Percentiles rank a stretch among this genome's conserved stretches.
These are phyloP conservation scores for Crotalus viridis DNA, from an alignment of 2,113 vertebrate species.

Conservation along the genomic window DNA sequence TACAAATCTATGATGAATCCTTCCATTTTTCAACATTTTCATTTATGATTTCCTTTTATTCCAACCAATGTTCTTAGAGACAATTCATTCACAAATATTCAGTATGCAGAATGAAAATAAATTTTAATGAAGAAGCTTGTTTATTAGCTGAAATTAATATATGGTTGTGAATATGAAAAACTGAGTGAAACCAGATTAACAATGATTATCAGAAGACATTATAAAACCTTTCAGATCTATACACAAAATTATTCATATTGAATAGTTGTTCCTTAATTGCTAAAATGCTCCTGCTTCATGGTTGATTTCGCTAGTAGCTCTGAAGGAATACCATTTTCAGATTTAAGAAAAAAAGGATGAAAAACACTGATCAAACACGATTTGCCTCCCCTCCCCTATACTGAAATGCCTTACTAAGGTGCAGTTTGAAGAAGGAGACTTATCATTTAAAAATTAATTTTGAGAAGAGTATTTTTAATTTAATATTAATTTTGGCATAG, in stretches of 20 bases:
- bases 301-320: background rate
- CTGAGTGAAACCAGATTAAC: background rate
- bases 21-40: background rate
- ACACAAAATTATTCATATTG: background rate
- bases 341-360: background rate
- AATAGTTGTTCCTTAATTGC: background rate
- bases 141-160: background rate
- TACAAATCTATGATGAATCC: background rate
- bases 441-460: background rate
- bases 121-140: background rate
- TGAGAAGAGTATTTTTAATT: background rate
- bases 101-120: background rate
- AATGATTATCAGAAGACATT: background rate
- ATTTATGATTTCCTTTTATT: background rate
- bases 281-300: background rate
- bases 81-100: background rate
- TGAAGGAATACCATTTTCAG: background rate
- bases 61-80: background rate
- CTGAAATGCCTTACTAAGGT: background rate
- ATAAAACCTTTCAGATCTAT: background rate
- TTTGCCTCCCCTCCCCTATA: background rate
- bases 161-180: background rate
- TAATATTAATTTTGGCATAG: background rate
- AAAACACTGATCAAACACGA: background rate
- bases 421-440: background rate